These are phyloP conservation scores for Rhea americana DNA, from an alignment of 2,113 vertebrate species.

Conservation along the genomic window DNA sequence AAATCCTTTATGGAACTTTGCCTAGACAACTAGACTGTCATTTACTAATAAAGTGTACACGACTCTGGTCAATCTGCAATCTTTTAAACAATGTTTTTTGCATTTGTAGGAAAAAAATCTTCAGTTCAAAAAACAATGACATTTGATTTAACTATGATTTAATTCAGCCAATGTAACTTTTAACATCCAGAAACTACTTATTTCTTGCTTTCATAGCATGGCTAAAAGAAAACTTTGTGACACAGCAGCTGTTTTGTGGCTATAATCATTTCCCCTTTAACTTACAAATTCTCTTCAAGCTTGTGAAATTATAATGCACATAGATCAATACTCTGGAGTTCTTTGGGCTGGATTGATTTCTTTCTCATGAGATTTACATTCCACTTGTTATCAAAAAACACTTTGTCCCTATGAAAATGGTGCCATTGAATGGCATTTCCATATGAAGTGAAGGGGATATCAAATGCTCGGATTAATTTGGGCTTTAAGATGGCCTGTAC, in stretches of 20 bases:
- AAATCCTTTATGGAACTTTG: neutral
- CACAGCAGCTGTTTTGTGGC: slow-evolving; percentile 35
- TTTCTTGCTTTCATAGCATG: slow-evolving; percentile 55
- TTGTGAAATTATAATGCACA: slow-evolving; percentile 74
- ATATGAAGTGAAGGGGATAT: slow-evolving; percentile 75
- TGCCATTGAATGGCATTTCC: slow-evolving; percentile 76
- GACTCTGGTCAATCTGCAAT: neutral
- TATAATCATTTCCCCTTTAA: slow-evolving; percentile 51
- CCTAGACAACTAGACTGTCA: neutral
- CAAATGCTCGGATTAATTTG: slow-evolving; percentile 75
- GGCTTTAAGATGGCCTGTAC: slow-evolving; percentile 65
- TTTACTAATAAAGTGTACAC: neutral
- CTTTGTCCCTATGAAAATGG: slow-evolving; percentile 77
- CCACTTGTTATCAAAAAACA: slow-evolving; percentile 76
- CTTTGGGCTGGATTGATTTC: slow-evolving; percentile 75
- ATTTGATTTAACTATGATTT: neutral
- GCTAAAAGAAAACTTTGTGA: slow-evolving; percentile 53
- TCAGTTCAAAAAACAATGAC: no score
- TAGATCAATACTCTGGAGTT: slow-evolving; percentile 71
- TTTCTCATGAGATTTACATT: slow-evolving; percentile 79
- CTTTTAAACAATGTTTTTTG: neutral
- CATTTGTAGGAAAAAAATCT: neutral
- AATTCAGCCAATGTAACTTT: slow-evolving; percentile 38
- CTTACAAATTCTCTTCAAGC: slow-evolving; percentile 64
- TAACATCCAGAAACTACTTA: slow-evolving; percentile 27